A percentile compares a stretch with the other conserved stretches of the same genome.
Evolutionary conservation across 2,797 vertebrate species (phyloP).

Genomic region (Hephaestus fuliginosus): DNA sequence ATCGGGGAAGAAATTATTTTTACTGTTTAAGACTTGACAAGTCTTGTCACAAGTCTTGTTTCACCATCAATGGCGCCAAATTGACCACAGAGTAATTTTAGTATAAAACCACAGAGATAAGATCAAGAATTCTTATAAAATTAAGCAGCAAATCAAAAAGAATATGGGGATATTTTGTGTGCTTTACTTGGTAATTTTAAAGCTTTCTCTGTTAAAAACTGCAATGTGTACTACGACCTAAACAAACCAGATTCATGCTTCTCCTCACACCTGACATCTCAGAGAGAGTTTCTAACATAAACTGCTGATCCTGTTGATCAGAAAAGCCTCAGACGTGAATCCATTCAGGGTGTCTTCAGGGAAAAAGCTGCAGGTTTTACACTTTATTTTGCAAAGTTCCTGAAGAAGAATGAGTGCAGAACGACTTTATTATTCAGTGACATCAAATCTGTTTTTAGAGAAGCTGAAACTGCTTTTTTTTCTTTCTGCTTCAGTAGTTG

Average conservation of each 20-base stretch:
- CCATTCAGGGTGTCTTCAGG: rapidly evolving
- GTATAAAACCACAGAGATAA: background rate
- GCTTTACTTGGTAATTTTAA: background rate
- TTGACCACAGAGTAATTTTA: no score
- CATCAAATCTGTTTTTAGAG: background rate
- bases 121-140: background rate
- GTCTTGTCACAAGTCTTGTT: no score
- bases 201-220: background rate
- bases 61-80: no score
- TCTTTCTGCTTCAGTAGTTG: constrained; percentile 6
- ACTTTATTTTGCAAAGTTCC: background rate
- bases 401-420: constrained; percentile 3
- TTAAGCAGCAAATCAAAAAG: background rate
- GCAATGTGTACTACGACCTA: background rate
- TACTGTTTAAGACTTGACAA: background rate
- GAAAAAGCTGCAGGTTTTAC: constrained; percentile 2
- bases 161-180: background rate
- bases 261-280: background rate
- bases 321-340: background rate
- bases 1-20: background rate
- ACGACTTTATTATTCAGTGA: background rate
- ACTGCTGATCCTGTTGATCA: background rate
- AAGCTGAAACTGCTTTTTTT: constrained; percentile 5
- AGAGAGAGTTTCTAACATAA: no score
- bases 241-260: background rate